Conservation (phyloP, 1,140 invertebrate genomes). For the Diachasmimorpha longicaudata region DNA sequence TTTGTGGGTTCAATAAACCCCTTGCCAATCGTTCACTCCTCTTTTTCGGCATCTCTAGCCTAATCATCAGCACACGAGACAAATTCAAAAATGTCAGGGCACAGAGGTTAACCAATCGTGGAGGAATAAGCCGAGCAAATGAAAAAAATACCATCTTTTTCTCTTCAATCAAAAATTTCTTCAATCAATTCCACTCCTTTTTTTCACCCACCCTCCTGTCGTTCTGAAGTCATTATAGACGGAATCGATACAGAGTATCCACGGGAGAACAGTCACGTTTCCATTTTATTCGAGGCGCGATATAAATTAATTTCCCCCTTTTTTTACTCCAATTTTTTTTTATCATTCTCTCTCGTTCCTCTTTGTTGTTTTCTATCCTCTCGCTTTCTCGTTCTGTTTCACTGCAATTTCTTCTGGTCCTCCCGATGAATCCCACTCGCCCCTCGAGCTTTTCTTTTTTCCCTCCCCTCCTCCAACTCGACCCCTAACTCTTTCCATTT, state of each 20-base stretch:
- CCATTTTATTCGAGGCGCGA: conserved; percentile 19
- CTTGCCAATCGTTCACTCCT: background rate
- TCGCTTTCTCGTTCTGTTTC: background rate
- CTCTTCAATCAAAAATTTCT: background rate
- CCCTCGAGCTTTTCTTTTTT: conserved; percentile 19
- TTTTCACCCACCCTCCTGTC: background rate
- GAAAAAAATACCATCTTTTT: conserved; percentile 2
- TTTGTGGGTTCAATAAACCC: conserved; percentile 27
- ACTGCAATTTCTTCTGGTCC: conserved; percentile 14
- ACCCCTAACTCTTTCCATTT: background rate
- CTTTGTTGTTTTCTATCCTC: background rate
- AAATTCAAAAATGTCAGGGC: background rate
- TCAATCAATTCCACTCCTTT: conserved; percentile 7
- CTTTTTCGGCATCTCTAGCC: background rate
- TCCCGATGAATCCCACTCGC: background rate
- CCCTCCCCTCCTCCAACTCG: background rate
- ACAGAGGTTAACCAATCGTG: background rate
- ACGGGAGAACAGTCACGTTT: conserved; percentile 13
- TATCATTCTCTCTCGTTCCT: conserved; percentile 5
- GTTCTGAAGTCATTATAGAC: background rate
- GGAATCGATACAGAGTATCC: conserved; percentile 11
- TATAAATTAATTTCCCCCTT: conserved; percentile 22
- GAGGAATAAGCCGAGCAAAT: background rate
- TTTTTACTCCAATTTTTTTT: background rate
- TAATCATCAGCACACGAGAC: background rate